A percentile compares a stretch with the other conserved stretches of the same genome.
phyloP scores from a whole-genome alignment of 2,113 vertebrate species.

The Pseudorasbora parva region DNA sequence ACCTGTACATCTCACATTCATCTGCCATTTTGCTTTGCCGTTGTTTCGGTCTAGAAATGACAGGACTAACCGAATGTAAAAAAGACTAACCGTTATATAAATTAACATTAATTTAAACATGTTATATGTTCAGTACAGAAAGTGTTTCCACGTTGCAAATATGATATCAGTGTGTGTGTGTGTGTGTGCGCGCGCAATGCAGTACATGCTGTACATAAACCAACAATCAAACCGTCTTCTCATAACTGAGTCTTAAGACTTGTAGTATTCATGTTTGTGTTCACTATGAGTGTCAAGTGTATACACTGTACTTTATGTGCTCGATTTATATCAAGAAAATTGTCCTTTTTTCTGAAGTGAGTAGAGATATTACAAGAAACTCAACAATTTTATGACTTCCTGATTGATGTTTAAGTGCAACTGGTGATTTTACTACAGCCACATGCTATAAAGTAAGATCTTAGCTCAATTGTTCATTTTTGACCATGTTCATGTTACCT shows the following conservation, averaged over 20 bases:
- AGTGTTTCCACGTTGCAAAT: conserved; percentile 6
- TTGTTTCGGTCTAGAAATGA: neutral
- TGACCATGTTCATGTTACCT: conserved; percentile 10
- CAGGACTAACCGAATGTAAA: conserved; percentile 10
- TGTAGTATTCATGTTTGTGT: conserved; percentile 15
- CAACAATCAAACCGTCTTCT: conserved; percentile 46
- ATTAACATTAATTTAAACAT: neutral
- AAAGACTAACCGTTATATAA: neutral
- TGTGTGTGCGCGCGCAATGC: conserved; percentile 4
- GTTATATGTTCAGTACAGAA: neutral
- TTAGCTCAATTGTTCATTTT: neutral
- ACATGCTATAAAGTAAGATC: neutral
- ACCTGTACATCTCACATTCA: neutral
- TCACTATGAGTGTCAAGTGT: conserved; percentile 43
- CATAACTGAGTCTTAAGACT: conserved; percentile 35
- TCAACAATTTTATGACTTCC: neutral
- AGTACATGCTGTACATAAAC: conserved; percentile 27
- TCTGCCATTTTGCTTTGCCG: neutral
- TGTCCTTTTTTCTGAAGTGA: conserved; percentile 28
- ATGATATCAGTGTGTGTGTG: conserved; percentile 10
- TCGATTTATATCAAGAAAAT: conserved; percentile 47
- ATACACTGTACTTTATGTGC: conserved; percentile 32
- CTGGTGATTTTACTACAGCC: neutral
- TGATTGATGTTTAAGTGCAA: neutral
- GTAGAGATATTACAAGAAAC: conserved; percentile 25